Evolutionary conservation across 2,888 invertebrate species (phyloP).

Genomic region (Melipona beecheii): DNA sequence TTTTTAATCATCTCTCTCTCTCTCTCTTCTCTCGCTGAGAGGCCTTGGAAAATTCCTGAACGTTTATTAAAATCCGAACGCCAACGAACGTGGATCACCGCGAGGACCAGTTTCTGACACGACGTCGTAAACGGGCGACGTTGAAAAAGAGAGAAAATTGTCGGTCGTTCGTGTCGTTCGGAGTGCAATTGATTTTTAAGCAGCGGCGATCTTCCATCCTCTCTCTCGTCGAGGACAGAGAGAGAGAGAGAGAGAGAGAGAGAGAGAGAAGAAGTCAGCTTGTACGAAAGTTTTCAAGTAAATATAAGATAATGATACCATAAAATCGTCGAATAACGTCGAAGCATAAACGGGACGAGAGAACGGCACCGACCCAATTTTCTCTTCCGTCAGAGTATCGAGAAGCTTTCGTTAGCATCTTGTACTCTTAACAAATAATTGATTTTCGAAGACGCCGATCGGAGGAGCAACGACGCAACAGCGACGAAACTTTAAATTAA

Average conservation of each 20-base stretch:
- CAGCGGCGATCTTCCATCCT: neutral
- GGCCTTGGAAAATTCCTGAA: slow-evolving; percentile 9
- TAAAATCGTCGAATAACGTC: slow-evolving; percentile 27
- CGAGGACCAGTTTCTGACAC: slow-evolving; percentile 43
- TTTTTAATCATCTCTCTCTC: too few species aligned
- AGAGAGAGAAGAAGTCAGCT: neutral
- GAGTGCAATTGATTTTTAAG: slow-evolving; percentile 49
- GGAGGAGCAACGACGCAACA: neutral
- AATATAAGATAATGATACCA: slow-evolving; percentile 40
- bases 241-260: too few species aligned
- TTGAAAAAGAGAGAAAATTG: slow-evolving; percentile 7
- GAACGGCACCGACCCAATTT: slow-evolving; percentile 14
- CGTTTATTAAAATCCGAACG: slow-evolving; percentile 29
- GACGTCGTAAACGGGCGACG: slow-evolving; percentile 21
- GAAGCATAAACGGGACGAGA: slow-evolving; percentile 34
- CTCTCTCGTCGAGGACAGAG: neutral
- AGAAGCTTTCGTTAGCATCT: neutral
- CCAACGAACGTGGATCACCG: slow-evolving; percentile 34
- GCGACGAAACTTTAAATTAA: neutral
- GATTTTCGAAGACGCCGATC: neutral
- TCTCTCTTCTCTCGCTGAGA: too few species aligned
- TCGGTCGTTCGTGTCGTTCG: slow-evolving; percentile 14
- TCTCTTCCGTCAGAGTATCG: neutral
- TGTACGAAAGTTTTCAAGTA: slow-evolving; percentile 35
- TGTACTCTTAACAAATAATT: neutral